These are phyloP conservation scores for Apteryx mantelli DNA, from an alignment of 2,113 vertebrate genomes.

Conservation along the genomic window DNA sequence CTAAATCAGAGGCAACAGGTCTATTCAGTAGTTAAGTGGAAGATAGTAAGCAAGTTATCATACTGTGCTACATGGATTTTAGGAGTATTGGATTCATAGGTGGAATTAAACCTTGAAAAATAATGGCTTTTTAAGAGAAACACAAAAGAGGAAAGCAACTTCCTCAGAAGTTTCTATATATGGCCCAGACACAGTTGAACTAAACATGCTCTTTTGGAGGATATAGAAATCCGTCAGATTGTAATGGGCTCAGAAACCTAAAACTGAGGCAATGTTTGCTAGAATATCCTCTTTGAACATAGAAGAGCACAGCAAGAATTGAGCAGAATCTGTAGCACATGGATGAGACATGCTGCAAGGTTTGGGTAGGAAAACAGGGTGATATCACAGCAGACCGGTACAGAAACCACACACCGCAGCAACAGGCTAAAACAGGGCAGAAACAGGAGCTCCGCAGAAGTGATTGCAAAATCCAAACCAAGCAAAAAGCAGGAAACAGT, in stretches of 20 bases:
- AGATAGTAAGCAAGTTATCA: neutral
- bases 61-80: neutral
- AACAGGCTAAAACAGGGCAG: neutral
- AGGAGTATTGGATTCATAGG: neutral
- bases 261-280: neutral
- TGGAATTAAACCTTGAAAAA: neutral
- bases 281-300: neutral
- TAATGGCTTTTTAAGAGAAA: neutral
- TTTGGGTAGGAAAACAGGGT: neutral
- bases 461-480: neutral
- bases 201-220: neutral
- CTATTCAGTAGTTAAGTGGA: neutral
- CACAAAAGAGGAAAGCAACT: neutral
- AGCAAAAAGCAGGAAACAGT: neutral
- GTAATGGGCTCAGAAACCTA: neutral
- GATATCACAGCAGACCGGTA: neutral
- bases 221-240: neutral
- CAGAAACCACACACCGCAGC: neutral
- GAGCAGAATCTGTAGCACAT: neutral
- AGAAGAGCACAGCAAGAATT: neutral
- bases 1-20: neutral
- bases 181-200: neutral
- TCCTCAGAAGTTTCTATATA: neutral
- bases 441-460: neutral
- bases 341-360: neutral